Evolutionary conservation across 2,888 invertebrate genomes (phyloP), one percentile per base, ranked within the genome.

Genomic region (Pterostichus madidus): DNA sequence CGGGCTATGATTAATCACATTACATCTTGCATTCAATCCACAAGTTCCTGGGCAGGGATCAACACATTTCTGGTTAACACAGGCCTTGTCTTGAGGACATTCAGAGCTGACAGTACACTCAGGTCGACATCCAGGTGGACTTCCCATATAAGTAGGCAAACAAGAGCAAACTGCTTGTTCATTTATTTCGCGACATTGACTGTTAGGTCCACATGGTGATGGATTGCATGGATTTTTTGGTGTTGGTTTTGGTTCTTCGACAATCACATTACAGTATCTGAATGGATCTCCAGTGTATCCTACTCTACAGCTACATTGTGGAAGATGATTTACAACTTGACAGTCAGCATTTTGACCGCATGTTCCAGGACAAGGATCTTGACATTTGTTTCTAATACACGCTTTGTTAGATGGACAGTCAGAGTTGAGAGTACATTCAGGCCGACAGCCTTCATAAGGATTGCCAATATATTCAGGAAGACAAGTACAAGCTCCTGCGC

Each of bases 211-310:
- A 84, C 92, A 92, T 0, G 92, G 93, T 13, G 91, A 91, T 83
- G 93, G 92, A 32, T 89, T 86, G 85, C 93, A 93, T 0, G 92
- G 92, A 84, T 92, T 90, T 79, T 86, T 87, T 5, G 89, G 87
- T 17, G 78, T 85, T 39, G 87, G 85, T 32, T 68, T 71, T 7
- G 84, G 84, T 80, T 86, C 85, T 13, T 84, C 86, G 86, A 84
- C 5, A 83, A 84, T 83, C 11, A 31, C 92, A 83, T 92, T 91
- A 87, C 94, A 94, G 85, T 93, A 92, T 87, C 93, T 92, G 88
- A 95, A 94, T 79, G 95, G 94, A 92, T 95, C 94, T 46, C 95
- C 95, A 31, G 92, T 92, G 86, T 90, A 93, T 80, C 93, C 93
- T 32, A 87, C 86, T 68, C 91, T 88, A 87, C 94, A 95, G 71